Evolutionary conservation across 2,797 vertebrate species (phyloP), one percentile per base, ranked within the genome.

Genomic region (Premnoplex brunnescens): DNA sequence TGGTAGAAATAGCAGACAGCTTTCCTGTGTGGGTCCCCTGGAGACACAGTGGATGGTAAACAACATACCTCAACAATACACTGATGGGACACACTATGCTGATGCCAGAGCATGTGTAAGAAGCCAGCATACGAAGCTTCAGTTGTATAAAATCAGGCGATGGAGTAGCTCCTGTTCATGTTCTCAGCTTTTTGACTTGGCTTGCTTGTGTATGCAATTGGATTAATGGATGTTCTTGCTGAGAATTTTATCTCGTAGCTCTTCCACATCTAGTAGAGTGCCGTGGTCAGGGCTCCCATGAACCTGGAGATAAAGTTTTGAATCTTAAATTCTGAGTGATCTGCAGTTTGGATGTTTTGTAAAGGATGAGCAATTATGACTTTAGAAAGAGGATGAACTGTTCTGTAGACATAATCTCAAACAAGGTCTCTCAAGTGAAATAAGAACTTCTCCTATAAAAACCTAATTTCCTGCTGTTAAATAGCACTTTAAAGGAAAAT

Each of bases 271-370:
- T 67, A 1, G 4, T 55, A 26, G 5, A 14, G 7, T 59, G 44
- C n/a, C 27, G 2, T 13, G 60, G 52, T 13, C 17, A 17, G 0
- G 34, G 21, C 21, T 81, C 23, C 3, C 10, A 68, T 41, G 7
- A 76, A 30, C 6, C 16, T 52, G 19, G 32, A 63, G 18, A 23
- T 34, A 5, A 49, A 55, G 16, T 41, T 78, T 15, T 0, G 0
- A 30, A 51, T 72, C 26, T 81, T 78, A 58, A 46, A 54, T 60
- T 54, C 51, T 27, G 39, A 48, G 22, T 46, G 28, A 72, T 81
- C 3, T 75, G 73, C 30, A 67, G 37, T 37, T 66, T 84, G 26
- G 9, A 8, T 68, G 28, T 78, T 88, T 49, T 15, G 21, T 52
- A 21, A 82, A 82, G 18, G 34, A 17, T 17, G 39, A 78, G 51